Conservation (phyloP, 2,888 invertebrate genomes). For the Labia minor region DNA sequence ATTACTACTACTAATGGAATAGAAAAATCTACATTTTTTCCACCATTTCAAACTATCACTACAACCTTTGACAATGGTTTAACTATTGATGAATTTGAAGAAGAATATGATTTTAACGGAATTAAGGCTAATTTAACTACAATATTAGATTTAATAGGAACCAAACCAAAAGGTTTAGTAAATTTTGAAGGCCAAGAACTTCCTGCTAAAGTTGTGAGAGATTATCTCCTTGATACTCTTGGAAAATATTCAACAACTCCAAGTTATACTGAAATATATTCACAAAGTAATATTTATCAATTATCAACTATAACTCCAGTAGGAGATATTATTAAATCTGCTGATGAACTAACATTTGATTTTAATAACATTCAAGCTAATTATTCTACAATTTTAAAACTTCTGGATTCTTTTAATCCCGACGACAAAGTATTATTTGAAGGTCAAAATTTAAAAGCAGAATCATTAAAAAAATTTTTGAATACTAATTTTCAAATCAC, state of each 20-base stretch:
- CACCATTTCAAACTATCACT: no score
- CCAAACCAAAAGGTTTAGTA: background rate
- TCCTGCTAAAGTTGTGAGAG: background rate
- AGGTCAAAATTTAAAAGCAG: background rate
- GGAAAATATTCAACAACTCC: no score
- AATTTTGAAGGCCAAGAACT: background rate
- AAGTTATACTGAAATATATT: no score
- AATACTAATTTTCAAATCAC: no score
- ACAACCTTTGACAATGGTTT: no score
- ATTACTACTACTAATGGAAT: background rate
- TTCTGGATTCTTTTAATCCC: background rate
- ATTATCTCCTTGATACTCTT: background rate
- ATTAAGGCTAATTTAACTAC: background rate
- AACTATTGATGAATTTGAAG: background rate
- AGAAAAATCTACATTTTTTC: no score
- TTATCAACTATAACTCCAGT: no score
- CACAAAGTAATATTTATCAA: no score
- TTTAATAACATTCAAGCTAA: background rate
- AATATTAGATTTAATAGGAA: background rate
- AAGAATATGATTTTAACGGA: background rate
- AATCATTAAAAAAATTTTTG: background rate
- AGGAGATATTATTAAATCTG: no score
- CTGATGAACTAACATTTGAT: no score
- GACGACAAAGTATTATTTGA: background rate
- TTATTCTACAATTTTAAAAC: background rate